Base-by-base conservation (phyloP, 2,797 vertebrate genomes). In the Enteromius afrohamiltoni region DNA sequence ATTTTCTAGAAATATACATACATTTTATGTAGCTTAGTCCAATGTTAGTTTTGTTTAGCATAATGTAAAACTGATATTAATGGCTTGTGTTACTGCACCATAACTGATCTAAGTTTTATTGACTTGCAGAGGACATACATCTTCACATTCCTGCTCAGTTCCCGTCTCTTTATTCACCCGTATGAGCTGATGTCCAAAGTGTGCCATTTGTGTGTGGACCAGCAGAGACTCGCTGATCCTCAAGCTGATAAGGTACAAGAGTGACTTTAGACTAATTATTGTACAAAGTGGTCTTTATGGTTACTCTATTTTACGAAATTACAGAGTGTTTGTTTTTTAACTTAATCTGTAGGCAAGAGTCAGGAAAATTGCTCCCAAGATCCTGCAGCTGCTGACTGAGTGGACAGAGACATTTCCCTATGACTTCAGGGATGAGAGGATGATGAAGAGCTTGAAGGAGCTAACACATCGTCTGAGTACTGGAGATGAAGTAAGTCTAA, bases 381-480 rank as follows among this genome's bases (percentile, higher is more conserved):
- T 99, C 83, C 93, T 98, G 0, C 97, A 98, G 90, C 88, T 99
- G 85, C 89, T 99, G 88, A 95, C 95, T 0, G 97, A 99, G 88
- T 99, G 98, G 97, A 98, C 96, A 0, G 97, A 98, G 88, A 99
- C 96, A 0, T 99, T 99, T 91, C 96, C 97, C 0, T 97, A 98
- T 0, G 98, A 99, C 92, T 99, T 98, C 89, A 93, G 96, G 84
- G 98, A 99, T 67, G 97, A 98, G 91, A 92, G 96, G 86, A 97
- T 96, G 96, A 98, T 98, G 96, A 95, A 95, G 70, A 97, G 96
- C 85, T 92, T 99, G 82, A 98, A 97, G 90, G 96, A 98, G 65
- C 86, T 98, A 88, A 96, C 96, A 10, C 96, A 97, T 80, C 93
- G 94, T 47, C 94, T 99, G 80, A 90, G 95, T 89, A 94, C 88